Conservation (phyloP, 2,113 vertebrate species). For the Mirounga angustirostris region DNA sequence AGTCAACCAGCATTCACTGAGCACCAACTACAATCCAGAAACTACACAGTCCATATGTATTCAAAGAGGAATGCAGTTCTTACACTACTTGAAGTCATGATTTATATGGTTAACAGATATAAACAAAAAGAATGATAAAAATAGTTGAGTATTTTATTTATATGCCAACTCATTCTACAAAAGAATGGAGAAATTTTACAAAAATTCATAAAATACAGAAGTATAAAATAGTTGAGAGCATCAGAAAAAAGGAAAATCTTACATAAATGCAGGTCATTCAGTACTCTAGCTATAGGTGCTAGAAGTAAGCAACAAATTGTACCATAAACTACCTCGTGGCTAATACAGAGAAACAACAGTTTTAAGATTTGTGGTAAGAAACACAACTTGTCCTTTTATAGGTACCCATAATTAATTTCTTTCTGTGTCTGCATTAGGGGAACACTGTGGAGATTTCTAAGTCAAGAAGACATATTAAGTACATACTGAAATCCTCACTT, state of each 20-base stretch:
- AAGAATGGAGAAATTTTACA: neutral
- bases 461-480: neutral
- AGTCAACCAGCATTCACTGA: neutral
- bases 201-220: neutral
- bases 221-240: neutral
- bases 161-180: neutral
- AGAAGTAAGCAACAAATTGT: neutral
- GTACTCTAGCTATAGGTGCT: neutral
- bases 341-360: neutral
- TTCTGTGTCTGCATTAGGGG: neutral
- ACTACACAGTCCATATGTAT: neutral
- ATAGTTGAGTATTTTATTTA: neutral
- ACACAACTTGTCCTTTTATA: neutral
- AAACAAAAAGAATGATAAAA: neutral
- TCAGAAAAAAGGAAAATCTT: slow-evolving; percentile 13
- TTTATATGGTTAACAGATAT: neutral
- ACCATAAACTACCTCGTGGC: neutral
- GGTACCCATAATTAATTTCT: neutral
- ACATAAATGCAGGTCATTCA: neutral
- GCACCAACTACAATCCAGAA: neutral
- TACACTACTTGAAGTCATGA: neutral
- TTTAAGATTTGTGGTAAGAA: slow-evolving; percentile 9
- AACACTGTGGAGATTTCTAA: neutral
- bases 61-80: neutral
- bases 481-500: neutral